Percentiles rank a stretch among this genome's conserved stretches.
Evolutionary conservation across 2,113 vertebrate genomes (phyloP).

Genomic region (Vimba vimba): DNA sequence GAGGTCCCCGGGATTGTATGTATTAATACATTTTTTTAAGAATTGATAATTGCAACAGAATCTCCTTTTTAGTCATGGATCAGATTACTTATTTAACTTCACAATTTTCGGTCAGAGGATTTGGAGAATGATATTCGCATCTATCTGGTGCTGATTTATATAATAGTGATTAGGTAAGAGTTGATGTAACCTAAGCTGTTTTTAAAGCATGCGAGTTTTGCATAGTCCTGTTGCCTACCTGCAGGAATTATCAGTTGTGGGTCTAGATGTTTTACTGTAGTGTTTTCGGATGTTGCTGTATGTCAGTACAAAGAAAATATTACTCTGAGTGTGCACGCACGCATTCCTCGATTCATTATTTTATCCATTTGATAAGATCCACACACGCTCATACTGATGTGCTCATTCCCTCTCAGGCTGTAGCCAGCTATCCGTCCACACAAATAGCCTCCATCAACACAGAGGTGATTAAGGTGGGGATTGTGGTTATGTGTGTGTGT

Average conservation of each 20-base stretch:
- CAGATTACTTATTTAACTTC: background rate
- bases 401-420: conserved; percentile 27
- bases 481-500: background rate
- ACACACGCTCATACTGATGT: conserved; percentile 55
- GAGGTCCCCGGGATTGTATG: background rate
- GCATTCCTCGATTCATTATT: background rate
- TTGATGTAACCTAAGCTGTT: background rate
- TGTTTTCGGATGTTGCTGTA: background rate
- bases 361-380: background rate
- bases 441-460: conserved; percentile 38
- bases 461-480: conserved; percentile 37
- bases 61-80: background rate
- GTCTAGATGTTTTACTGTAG: background rate
- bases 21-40: background rate
- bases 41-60: background rate
- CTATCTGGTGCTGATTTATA: conserved; percentile 18
- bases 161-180: background rate
- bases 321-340: background rate
- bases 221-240: background rate
- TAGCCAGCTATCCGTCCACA: conserved; percentile 57
- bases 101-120: background rate
- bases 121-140: conserved; percentile 14
- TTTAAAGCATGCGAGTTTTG: background rate
- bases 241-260: background rate
- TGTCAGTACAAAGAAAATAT: background rate